These are phyloP conservation scores for Trichogramma evanescens DNA, from an alignment of 2,888 invertebrate species.

Conservation along the genomic window DNA sequence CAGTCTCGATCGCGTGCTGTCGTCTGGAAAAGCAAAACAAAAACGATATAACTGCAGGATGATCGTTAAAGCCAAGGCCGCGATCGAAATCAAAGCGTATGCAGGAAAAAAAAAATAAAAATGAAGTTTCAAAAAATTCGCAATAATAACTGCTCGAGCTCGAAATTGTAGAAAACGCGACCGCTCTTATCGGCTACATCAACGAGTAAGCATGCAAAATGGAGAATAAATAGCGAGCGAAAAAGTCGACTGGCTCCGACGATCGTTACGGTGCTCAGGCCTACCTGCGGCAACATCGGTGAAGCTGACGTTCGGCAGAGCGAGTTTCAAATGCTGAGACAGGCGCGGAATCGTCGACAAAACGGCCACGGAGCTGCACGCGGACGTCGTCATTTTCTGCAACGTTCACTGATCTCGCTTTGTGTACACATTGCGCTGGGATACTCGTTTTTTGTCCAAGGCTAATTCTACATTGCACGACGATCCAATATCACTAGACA, in stretches of 20 bases:
- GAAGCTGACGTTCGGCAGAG: conserved; percentile 35
- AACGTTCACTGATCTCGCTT: too few relatives aligned
- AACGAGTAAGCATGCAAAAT: neutral
- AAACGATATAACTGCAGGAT: too few relatives aligned
- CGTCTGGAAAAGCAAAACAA: conserved; percentile 20
- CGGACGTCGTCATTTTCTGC: too few relatives aligned
- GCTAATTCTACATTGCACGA: too few relatives aligned
- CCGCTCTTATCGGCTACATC: neutral
- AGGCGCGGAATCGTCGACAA: conserved; percentile 37
- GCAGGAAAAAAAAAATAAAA: neutral
- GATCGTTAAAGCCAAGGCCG: too few relatives aligned
- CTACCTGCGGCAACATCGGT: conserved; percentile 36
- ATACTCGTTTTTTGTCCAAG: too few relatives aligned
- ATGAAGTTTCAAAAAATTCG: neutral
- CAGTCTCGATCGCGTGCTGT: conserved; percentile 27
- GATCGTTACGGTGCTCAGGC: conserved; percentile 2
- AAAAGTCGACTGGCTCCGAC: neutral
- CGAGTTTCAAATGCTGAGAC: conserved; percentile 31
- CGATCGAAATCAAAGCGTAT: too few relatives aligned
- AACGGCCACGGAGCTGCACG: conserved; percentile 26
- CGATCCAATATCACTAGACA: too few relatives aligned
- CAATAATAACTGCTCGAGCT: neutral
- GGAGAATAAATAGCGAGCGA: neutral
- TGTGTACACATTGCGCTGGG: too few relatives aligned
- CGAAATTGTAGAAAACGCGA: neutral